phyloP scores from a whole-genome alignment of 2,113 vertebrate species.

The Poeciliopsis turrubarensis region DNA sequence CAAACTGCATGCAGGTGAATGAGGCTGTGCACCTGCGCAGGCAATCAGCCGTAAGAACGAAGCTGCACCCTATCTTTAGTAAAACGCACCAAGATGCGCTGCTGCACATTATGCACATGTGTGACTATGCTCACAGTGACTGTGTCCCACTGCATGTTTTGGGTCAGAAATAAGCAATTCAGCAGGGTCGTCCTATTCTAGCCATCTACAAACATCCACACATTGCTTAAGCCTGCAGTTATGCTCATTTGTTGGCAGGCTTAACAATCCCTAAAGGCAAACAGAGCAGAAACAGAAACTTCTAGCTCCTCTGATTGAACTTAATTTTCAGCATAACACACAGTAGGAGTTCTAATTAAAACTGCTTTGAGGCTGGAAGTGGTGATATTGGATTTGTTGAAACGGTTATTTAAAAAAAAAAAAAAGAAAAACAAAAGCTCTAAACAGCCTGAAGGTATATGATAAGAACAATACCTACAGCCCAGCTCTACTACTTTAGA shows the following conservation, averaged over 20 bases:
- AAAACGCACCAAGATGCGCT: constrained; percentile 25
- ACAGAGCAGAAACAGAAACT: constrained; percentile 25
- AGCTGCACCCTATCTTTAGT: constrained; percentile 55
- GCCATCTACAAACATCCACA: constrained; percentile 10
- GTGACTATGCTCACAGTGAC: constrained; percentile 19
- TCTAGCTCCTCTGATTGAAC: constrained; percentile 43
- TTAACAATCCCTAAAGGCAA: constrained; percentile 5
- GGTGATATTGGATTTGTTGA: constrained; percentile 66
- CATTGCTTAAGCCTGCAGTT: background rate
- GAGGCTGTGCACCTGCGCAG: constrained; percentile 59
- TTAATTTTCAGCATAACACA: constrained; percentile 51
- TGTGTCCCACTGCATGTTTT: constrained; percentile 31
- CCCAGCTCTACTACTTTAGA: constrained; percentile 40
- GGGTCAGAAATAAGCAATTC: constrained; percentile 46
- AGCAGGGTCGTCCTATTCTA: constrained; percentile 20
- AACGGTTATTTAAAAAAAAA: constrained; percentile 60
- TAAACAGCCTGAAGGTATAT: constrained; percentile 58
- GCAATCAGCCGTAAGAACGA: constrained; percentile 42
- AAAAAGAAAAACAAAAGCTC: constrained; percentile 38
- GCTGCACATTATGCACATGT: constrained; percentile 2
- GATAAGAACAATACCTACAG: constrained; percentile 66
- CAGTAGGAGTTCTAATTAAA: constrained; percentile 64
- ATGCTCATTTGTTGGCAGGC: background rate
- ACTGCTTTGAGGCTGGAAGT: constrained; percentile 54
- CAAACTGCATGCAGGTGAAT: constrained; percentile 60